Evolutionary conservation across 2,797 vertebrate species (phyloP).

Genomic region (Carcharodon carcharias): DNA sequence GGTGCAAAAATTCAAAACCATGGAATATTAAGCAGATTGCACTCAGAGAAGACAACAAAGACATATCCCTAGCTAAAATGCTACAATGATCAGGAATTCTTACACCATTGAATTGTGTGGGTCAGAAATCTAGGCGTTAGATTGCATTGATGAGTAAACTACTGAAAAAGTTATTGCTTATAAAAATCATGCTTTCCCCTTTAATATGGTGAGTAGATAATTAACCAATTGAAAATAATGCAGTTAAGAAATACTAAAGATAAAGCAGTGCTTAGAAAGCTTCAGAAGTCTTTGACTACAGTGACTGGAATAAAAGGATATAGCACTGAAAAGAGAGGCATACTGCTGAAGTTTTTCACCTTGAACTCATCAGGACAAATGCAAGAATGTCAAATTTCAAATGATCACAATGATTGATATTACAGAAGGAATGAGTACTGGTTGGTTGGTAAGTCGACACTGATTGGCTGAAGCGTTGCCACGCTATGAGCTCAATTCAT

Average conservation of each 20-base stretch:
- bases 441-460: no score
- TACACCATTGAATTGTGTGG: not conserved
- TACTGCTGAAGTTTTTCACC: no score
- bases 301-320: no score
- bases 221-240: not conserved
- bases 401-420: no score
- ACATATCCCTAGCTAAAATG: not conserved
- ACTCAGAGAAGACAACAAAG: not conserved
- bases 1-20: not conserved
- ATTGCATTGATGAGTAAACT: not conserved
- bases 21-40: not conserved
- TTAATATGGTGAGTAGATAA: not conserved
- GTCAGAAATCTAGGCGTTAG: not conserved
- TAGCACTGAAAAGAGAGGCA: no score
- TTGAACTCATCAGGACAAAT: no score
- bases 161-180: not conserved
- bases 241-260: not conserved
- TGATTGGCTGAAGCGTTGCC: no score
- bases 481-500: no score
- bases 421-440: no score
- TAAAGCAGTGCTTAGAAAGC: not conserved
- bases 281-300: not conserved
- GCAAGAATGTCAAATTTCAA: no score
- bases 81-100: not conserved
- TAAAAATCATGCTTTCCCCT: not conserved